Base-by-base conservation (phyloP, 2,888 invertebrate genomes). In the Agrotis exclamationis region DNA sequence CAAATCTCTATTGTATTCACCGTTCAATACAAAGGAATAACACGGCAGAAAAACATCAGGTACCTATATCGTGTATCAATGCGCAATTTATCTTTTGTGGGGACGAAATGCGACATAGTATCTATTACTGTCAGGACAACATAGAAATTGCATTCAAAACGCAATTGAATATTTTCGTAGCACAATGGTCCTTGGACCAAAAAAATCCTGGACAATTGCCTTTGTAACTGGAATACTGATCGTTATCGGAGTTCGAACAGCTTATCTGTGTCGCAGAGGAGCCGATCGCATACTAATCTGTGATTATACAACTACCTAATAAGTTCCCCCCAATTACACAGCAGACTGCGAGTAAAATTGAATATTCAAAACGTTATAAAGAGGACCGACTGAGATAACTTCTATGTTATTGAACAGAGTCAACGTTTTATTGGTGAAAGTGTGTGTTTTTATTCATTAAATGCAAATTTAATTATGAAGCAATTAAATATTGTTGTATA, bases 31-130 rank as follows among this genome's bases (percentile, higher is more conserved):
- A 88, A 85, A 74, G 67, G 74, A 87, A 87, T 75, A 87, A 86
- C 77, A 80, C 76, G 62, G 78, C 58, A 89, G 90, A 93, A 94
- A 94, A 94, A 93, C 93, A 93, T 83, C 93, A 93, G 93, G 93
- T 94, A n/a, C n/a, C n/a, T n/a, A 93, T 93, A 95, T 93, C 93
- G 88, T 84, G 89, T 95, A 91, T 95, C 96, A 94, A 96, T 93
- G 88, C 93, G 91, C 93, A 93, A 94, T 95, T 90, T 93, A 93
- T 91, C 93, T 92, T 92, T 95, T 94, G 94, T 93, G 89, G 87
- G 87, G 87, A 90, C 89, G 75, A 76, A 89, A 89, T 80, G 90
- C 89, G 90, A 93, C 92, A 90, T 87, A 87, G 91, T 95, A 94
- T 95, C 93, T 93, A 86, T 95, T 91, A 93, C 93, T 92, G 90